Conservation (phyloP, 2,888 invertebrate species). For the Cheilosia variabilis region DNA sequence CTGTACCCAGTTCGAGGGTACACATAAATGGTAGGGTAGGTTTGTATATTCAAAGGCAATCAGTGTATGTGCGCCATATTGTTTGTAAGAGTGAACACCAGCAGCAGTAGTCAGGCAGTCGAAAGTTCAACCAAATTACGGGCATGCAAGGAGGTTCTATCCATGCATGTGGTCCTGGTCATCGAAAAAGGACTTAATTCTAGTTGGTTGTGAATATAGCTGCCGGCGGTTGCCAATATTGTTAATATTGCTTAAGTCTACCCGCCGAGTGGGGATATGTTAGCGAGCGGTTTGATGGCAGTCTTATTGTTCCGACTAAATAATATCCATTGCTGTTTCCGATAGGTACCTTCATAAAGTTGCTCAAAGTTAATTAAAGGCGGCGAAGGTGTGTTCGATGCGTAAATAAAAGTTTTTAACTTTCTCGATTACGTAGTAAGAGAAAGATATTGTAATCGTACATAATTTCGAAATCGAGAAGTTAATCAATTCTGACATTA, state of each 20-base stretch:
- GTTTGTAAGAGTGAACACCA: constrained; percentile 4
- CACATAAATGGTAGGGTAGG: constrained; percentile 1
- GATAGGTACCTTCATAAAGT: too few species aligned
- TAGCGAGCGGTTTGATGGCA: too few species aligned
- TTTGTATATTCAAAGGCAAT: constrained; percentile 26
- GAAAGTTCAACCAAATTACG: constrained; percentile 58
- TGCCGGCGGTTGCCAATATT: constrained; percentile 31
- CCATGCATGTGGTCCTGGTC: not conserved
- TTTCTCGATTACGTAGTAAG: too few species aligned
- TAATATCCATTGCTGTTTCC: too few species aligned
- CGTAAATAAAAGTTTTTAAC: too few species aligned
- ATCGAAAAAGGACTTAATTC: constrained; percentile 15
- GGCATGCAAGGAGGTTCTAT: constrained; percentile 22
- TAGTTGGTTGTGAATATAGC: constrained; percentile 3
- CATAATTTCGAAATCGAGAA: too few species aligned
- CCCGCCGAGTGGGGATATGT: too few species aligned
- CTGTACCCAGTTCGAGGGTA: not conserved
- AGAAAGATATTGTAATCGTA: too few species aligned
- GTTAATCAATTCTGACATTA: too few species aligned
- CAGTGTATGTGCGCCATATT: constrained; percentile 23
- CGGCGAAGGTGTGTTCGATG: too few species aligned
- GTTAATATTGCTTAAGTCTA: constrained; percentile 23
- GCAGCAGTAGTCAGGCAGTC: constrained; percentile 22
- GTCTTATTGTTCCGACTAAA: too few species aligned
- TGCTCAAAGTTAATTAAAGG: too few species aligned